Conservation (phyloP, 2,888 invertebrate genomes). For the Sphecodes monilicornis region DNA sequence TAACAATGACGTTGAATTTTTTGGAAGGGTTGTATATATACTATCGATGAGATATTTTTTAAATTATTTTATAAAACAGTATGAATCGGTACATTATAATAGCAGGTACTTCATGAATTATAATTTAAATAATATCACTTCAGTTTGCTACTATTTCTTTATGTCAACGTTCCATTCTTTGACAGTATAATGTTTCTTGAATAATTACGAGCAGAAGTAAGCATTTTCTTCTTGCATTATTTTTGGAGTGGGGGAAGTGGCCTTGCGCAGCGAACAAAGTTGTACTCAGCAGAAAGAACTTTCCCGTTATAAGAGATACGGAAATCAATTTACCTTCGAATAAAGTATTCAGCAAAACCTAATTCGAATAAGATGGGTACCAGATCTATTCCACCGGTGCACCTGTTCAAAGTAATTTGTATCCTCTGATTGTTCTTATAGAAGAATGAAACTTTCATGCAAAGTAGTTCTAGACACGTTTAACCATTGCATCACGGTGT, state of each 20-base stretch:
- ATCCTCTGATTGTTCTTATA: neutral
- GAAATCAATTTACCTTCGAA: constrained; percentile 3
- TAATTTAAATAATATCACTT: too few species aligned
- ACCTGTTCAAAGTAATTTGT: constrained; percentile 2
- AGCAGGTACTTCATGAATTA: too few species aligned
- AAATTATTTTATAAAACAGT: too few species aligned
- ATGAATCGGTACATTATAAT: too few species aligned
- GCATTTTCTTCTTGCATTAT: neutral
- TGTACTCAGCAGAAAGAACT: neutral
- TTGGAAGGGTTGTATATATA: too few species aligned
- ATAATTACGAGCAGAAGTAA: neutral
- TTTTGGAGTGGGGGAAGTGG: neutral
- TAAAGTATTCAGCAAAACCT: neutral
- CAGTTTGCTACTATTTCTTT: neutral
- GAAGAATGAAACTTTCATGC: neutral
- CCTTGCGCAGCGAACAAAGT: neutral
- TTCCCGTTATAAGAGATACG: neutral
- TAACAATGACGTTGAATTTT: too few species aligned
- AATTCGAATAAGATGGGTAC: neutral
- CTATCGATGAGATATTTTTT: too few species aligned
- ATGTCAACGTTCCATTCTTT: neutral
- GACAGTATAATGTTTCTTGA: neutral
- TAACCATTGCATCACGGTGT: neutral
- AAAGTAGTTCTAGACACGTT: neutral
- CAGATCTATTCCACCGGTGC: neutral